These are phyloP conservation scores for Cosmia trapezina DNA, from an alignment of 2,888 invertebrate genomes.

Conservation along the genomic window DNA sequence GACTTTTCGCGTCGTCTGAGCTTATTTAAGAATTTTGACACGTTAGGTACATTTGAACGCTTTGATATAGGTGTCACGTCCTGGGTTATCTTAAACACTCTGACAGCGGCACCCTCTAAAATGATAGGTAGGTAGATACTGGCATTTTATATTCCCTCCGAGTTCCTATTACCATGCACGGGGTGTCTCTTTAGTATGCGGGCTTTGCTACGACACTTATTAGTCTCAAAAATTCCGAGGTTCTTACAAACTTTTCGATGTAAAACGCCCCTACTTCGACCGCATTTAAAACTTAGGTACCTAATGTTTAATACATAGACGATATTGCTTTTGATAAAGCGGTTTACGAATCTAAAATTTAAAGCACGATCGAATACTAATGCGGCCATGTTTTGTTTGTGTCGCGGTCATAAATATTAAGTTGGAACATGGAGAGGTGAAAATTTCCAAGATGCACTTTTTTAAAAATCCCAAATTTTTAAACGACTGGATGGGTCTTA, in stretches of 20 bases:
- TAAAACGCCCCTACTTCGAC: constrained; percentile 79
- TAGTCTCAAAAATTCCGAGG: constrained; percentile 89
- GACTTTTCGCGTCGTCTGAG: constrained; percentile 59
- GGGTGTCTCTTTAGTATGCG: constrained; percentile 87
- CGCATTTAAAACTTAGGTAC: constrained; percentile 86
- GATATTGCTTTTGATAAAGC: constrained; percentile 90
- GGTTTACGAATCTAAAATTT: constrained; percentile 89
- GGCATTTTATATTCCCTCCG: constrained; percentile 86
- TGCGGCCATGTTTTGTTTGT: constrained; percentile 85
- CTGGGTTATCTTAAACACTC: constrained; percentile 79
- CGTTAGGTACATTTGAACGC: constrained; percentile 71
- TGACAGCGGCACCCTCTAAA: constrained; percentile 78
- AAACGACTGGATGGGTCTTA: constrained; percentile 30
- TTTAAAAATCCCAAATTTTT: constrained; percentile 56
- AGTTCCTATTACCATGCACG: constrained; percentile 87
- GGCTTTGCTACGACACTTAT: constrained; percentile 85
- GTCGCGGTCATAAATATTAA: constrained; percentile 86
- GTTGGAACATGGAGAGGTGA: constrained; percentile 77
- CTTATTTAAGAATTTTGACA: constrained; percentile 72
- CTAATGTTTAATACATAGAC: constrained; percentile 88
- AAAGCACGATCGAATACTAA: constrained; percentile 89
- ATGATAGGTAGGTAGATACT: constrained; percentile 81
- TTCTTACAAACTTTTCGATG: constrained; percentile 82
- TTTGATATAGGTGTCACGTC: constrained; percentile 81
- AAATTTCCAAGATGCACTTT: constrained; percentile 71